Conservation (phyloP, 2,113 vertebrate species). For the Leptobrachium leishanense region DNA sequence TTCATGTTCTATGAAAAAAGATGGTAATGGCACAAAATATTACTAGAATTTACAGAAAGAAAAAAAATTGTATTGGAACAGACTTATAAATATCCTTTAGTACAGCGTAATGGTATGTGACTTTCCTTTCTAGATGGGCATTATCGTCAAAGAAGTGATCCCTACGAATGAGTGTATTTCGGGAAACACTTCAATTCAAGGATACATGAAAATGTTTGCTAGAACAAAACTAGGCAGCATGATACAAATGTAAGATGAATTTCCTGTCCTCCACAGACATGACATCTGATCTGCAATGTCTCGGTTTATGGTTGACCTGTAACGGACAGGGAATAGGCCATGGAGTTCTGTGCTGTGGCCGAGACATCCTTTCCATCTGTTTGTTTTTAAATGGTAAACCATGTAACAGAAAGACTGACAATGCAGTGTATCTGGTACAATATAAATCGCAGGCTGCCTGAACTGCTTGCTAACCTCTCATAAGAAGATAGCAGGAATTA, state of each 20-base stretch:
- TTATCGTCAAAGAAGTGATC: too few relatives aligned
- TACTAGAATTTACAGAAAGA: too few relatives aligned
- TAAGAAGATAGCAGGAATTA: constrained; percentile 4
- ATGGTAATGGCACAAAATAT: too few relatives aligned
- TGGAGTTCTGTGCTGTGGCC: not conserved
- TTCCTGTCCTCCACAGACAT: not conserved
- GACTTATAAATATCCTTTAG: too few relatives aligned
- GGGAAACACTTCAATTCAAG: too few relatives aligned
- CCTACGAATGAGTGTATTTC: too few relatives aligned
- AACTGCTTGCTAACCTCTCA: constrained; percentile 10
- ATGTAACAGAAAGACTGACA: not conserved
- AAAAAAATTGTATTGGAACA: too few relatives aligned
- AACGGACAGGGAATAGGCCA: not conserved
- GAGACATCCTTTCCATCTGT: not conserved
- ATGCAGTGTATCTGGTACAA: not conserved
- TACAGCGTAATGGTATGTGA: too few relatives aligned
- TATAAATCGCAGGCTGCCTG: not conserved
- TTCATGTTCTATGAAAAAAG: too few relatives aligned
- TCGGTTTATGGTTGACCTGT: constrained; percentile 1
- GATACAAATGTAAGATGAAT: not conserved
- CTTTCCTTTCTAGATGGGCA: too few relatives aligned
- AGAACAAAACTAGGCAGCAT: too few relatives aligned
- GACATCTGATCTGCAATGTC: not conserved
- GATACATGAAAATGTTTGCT: too few relatives aligned
- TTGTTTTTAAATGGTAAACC: not conserved